phyloP scores from a whole-genome alignment of 1,140 invertebrate genomes.

The Cydia fagiglandana region DNA sequence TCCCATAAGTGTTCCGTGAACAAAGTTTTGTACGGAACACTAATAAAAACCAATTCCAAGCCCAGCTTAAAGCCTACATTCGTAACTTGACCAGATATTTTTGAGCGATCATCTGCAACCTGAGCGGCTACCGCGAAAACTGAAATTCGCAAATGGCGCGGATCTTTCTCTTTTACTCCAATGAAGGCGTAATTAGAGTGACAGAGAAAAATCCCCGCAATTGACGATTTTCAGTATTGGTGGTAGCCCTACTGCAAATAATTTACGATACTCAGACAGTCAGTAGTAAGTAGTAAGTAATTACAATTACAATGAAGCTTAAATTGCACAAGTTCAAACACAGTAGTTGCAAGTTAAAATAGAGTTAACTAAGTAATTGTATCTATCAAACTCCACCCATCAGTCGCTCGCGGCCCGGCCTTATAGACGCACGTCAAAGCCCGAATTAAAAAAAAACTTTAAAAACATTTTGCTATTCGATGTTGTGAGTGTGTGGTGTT shows the following conservation, averaged over 20 bases:
- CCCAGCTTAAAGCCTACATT: no score
- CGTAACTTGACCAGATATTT: not conserved
- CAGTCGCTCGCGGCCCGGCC: slow-evolving; percentile 17
- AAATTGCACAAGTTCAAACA: not conserved
- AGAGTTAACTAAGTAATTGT: slow-evolving; percentile 29
- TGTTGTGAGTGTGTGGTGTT: not conserved
- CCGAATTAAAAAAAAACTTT: slow-evolving; percentile 12
- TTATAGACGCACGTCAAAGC: slow-evolving; percentile 11
- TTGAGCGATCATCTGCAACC: not conserved
- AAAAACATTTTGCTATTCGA: not conserved
- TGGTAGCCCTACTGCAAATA: no score
- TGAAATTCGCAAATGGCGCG: no score
- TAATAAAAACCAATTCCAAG: no score
- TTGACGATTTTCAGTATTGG: no score
- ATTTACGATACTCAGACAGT: not conserved
- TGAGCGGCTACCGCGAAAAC: no score
- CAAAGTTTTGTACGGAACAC: no score
- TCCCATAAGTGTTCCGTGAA: no score
- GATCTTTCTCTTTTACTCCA: no score
- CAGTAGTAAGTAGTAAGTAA: not conserved
- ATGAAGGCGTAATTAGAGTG: no score
- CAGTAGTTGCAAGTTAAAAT: slow-evolving; percentile 12
- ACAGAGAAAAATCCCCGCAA: no score
- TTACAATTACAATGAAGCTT: slow-evolving; percentile 6
- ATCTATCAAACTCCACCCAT: not conserved